Evolutionary conservation across 2,888 invertebrate genomes (phyloP), one percentile per base, ranked within the genome.

Genomic region (Melolontha melolontha): DNA sequence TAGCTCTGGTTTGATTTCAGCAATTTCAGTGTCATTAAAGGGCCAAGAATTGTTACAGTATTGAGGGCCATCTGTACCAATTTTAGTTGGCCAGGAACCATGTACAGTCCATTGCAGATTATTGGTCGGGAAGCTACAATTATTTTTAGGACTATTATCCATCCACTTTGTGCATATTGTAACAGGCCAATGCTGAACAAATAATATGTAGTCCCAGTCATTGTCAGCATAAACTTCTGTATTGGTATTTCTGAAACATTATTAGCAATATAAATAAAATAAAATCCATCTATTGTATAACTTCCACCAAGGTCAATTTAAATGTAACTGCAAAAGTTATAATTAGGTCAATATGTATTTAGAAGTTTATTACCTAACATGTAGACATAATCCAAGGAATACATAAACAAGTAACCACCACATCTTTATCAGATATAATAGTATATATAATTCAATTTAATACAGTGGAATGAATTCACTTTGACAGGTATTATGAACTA

Each of bases 21-120:
- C 79, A 11, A 94, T 81, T 73, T 87, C 82, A 6, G 86, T 84
- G 0, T 87, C 83, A 76, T 93, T 86, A 77, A 94, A 94, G 50
- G 86, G 85, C 79, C 90, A 86, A 0, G 90, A 86, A 5, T 84
- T 86, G 74, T 94, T 91, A 77, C 94, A 95, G 79, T 87, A 92
- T 5, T 79, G 80, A 0, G 94, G 94, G 0, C 92, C 93, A 0
- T 87, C 80, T 0, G 87, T 87, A 0, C 90, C 88, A 0, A 85
- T 80, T 78, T 90, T 89, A 0, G 92, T 90, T 0, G 95, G 95
- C 95, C 95, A 95, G 42, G 94, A 85, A 1, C 94, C 94, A 77
- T 95, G 94, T 39, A 95, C 88, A 0, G 91, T 89, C 94, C 94
- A 95, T 1, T 88, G 83, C 62, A 88, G 85, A 11, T 82, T 84